Conservation (phyloP, 2,113 vertebrate genomes). For the Thermophis baileyi region DNA sequence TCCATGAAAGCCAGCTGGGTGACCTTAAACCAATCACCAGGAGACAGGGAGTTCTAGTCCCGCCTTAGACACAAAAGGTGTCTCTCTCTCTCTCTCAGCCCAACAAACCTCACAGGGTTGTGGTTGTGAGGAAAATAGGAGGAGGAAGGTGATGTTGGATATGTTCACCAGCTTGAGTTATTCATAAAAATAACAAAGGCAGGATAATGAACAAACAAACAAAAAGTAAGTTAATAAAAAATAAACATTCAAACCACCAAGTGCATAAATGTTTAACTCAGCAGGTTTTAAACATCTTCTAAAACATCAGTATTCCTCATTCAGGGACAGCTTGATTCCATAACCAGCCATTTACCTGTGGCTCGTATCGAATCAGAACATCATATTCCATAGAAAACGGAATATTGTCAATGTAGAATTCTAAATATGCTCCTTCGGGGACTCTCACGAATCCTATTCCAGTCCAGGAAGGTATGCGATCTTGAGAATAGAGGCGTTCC, state of each 20-base stretch:
- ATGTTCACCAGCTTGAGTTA: neutral
- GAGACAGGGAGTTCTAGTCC: too few relatives aligned
- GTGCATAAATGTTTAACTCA: neutral
- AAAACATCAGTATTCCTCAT: neutral
- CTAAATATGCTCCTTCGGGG: slow-evolving; percentile 88
- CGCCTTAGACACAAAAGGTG: too few relatives aligned
- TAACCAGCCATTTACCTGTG: slow-evolving; percentile 77
- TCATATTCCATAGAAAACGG: slow-evolving; percentile 96
- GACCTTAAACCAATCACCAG: too few relatives aligned
- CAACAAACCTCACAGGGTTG: neutral
- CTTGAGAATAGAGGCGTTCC: slow-evolving; percentile 79
- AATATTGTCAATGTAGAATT: slow-evolving; percentile 89
- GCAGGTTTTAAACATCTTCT: neutral
- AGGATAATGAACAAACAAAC: neutral
- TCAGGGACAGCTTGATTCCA: neutral
- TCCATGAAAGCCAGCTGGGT: too few relatives aligned
- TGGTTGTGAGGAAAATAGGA: neutral
- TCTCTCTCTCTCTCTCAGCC: neutral
- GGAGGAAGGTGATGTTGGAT: neutral
- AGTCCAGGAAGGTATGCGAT: slow-evolving; percentile 91
- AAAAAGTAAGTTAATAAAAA: neutral
- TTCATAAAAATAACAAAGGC: neutral
- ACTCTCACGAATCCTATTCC: slow-evolving; percentile 89
- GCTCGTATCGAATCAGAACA: slow-evolving; percentile 91
- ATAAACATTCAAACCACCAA: neutral